A percentile compares a stretch with the other conserved stretches of the same genome.
phyloP scores from a whole-genome alignment of 2,888 invertebrate genomes.

The Plemyria rubiginata region DNA sequence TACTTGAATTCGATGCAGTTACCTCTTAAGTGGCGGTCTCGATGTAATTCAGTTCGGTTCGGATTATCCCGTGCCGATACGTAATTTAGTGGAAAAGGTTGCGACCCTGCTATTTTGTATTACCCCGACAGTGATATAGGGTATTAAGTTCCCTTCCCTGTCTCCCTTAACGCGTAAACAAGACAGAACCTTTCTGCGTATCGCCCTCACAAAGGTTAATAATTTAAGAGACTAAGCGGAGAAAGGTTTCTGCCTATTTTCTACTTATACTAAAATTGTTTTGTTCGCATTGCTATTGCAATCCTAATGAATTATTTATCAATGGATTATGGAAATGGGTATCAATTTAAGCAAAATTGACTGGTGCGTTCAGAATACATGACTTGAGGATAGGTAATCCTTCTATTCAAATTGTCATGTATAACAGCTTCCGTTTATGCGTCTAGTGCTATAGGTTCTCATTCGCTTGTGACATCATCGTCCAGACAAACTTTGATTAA shows the following conservation, averaged over 20 bases:
- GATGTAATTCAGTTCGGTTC: conserved; percentile 75
- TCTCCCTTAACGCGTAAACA: conserved; percentile 83
- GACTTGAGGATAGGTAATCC: conserved; percentile 11
- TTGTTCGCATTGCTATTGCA: conserved; percentile 66
- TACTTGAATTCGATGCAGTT: conserved; percentile 61
- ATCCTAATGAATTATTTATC: conserved; percentile 63
- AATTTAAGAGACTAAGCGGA: conserved; percentile 80
- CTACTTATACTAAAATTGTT: conserved; percentile 74
- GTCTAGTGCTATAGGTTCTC: conserved; percentile 4
- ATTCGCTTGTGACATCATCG: conserved; percentile 21
- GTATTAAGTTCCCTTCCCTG: conserved; percentile 81
- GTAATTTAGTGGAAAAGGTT: conserved; percentile 84
- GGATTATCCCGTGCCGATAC: conserved; percentile 82
- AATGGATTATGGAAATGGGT: conserved; percentile 41
- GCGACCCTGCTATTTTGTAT: conserved; percentile 82
- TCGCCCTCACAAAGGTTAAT: conserved; percentile 80
- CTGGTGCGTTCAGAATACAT: conserved; percentile 10
- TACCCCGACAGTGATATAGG: conserved; percentile 83
- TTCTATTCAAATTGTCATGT: background rate
- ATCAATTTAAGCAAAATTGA: conserved; percentile 48
- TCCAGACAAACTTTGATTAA: conserved; percentile 31
- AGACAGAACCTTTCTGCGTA: conserved; percentile 82
- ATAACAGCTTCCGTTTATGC: too few species aligned
- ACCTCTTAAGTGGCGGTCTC: conserved; percentile 62
- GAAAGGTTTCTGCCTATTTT: conserved; percentile 70